Conservation (phyloP, 2,113 vertebrate species). For the Corythoichthys intestinalis region DNA sequence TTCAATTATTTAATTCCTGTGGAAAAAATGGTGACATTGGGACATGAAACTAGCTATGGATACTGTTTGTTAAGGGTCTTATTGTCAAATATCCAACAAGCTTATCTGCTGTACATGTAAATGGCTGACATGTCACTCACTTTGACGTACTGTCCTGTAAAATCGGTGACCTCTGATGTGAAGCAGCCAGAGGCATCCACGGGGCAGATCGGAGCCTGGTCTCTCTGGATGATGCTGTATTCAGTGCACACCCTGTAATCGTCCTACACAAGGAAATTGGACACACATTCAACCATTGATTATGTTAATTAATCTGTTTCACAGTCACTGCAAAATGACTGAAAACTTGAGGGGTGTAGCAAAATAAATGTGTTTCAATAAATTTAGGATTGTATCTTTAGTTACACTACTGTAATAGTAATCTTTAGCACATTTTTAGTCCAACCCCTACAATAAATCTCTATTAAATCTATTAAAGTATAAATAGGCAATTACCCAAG, state of each 20-base stretch:
- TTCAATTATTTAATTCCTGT: neutral
- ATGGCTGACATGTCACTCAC: conserved; percentile 71
- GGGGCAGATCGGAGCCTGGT: conserved; percentile 89
- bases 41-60: conserved; percentile 20
- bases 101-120: conserved; percentile 11
- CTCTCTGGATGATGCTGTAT: conserved; percentile 88
- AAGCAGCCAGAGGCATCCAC: conserved; percentile 93
- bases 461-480: neutral
- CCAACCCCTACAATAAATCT: neutral
- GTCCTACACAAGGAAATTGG: conserved; percentile 71
- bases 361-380: neutral
- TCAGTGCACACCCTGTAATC: conserved; percentile 92
- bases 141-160: conserved; percentile 96
- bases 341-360: neutral
- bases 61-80: neutral
- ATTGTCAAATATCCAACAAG: conserved; percentile 17
- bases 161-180: conserved; percentile 89
- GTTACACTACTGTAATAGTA: neutral
- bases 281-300: neutral
- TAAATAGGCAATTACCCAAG: conserved; percentile 6
- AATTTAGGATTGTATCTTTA: neutral
- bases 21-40: conserved; percentile 12
- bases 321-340: neutral
- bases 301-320: neutral
- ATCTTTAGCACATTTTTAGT: neutral